Conservation (phyloP, 2,113 vertebrate species). For the Datnioides undecimradiatus region DNA sequence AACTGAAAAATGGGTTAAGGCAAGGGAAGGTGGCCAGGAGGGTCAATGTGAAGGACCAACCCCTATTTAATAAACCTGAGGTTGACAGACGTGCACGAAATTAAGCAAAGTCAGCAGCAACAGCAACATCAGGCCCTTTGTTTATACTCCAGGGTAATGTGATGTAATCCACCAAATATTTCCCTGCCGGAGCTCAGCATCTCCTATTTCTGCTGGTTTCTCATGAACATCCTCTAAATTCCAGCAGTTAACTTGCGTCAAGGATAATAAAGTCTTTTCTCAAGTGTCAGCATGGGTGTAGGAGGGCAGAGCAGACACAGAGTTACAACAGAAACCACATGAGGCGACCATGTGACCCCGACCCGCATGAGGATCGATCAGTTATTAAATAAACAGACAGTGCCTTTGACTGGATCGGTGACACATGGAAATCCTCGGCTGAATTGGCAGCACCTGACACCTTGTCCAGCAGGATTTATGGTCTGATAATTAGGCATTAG, state of each 20-base stretch:
- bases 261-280: conserved; percentile 23
- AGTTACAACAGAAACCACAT: neutral
- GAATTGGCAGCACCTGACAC: conserved; percentile 66
- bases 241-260: conserved; percentile 5
- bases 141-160: neutral
- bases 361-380: conserved; percentile 14
- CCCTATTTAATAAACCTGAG: neutral
- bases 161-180: conserved; percentile 6
- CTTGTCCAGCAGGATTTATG: conserved; percentile 69
- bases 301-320: neutral
- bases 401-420: conserved; percentile 52
- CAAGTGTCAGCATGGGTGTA: conserved; percentile 41
- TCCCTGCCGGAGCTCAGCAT: neutral
- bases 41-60: conserved; percentile 60
- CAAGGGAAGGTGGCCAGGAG: conserved; percentile 57
- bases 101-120: conserved; percentile 13
- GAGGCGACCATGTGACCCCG: neutral
- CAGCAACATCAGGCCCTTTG: neutral
- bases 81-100: neutral
- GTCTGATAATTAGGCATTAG: conserved; percentile 68
- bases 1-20: neutral
- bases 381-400: conserved; percentile 51
- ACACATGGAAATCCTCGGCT: conserved; percentile 54
- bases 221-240: conserved; percentile 3
- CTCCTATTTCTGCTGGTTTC: conserved; percentile 11